A percentile compares a stretch with the other conserved stretches of the same genome.
Conservation (phyloP, 2,113 vertebrate genomes). For the Sturnus vulgaris region DNA sequence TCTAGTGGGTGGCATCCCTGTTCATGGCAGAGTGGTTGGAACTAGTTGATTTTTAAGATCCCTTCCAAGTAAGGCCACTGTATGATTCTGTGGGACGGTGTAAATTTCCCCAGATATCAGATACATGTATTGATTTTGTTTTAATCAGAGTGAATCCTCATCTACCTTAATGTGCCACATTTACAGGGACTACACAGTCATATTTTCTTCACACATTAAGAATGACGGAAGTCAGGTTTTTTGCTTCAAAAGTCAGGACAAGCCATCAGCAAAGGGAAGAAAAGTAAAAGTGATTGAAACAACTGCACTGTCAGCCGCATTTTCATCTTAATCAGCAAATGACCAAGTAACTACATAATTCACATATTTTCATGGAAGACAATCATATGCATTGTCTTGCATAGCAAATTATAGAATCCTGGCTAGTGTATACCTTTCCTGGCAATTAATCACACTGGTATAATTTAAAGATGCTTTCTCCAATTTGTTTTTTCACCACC, state of each 20-base stretch:
- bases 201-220: background rate
- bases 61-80: background rate
- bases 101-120: background rate
- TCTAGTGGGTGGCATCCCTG: background rate
- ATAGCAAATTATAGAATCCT: background rate
- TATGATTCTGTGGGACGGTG: background rate
- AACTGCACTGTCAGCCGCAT: background rate
- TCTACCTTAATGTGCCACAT: background rate
- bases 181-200: background rate
- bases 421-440: background rate
- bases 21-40: background rate
- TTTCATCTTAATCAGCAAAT: background rate
- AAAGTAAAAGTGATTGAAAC: background rate
- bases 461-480: background rate
- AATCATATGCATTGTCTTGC: background rate
- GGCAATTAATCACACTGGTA: background rate
- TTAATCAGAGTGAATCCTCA: background rate
- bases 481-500: background rate
- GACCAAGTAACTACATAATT: background rate
- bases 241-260: background rate
- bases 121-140: background rate
- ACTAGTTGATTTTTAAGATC: background rate
- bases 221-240: background rate
- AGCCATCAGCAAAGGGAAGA: background rate
- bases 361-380: background rate